Evolutionary conservation across 2,888 invertebrate genomes (phyloP).

Genomic region (Lymantria dispar): DNA sequence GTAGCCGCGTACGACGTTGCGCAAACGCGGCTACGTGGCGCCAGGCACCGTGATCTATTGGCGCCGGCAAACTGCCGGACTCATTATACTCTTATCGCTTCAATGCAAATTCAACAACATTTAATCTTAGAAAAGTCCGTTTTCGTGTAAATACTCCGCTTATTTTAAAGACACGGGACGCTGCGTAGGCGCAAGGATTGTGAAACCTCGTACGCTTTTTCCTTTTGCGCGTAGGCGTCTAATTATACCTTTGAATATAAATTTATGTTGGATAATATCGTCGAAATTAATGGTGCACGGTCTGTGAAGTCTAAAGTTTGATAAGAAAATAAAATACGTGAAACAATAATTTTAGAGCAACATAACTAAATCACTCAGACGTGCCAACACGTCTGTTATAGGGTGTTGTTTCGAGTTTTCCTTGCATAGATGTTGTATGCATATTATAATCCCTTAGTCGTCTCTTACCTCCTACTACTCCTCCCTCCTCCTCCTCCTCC

Average conservation of each 20-base stretch:
- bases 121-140: conserved; percentile 56
- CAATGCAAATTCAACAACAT: conserved; percentile 67
- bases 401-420: too few relatives aligned
- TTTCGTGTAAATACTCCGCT: conserved; percentile 60
- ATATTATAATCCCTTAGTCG: too few relatives aligned
- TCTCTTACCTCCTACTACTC: too few relatives aligned
- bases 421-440: too few relatives aligned
- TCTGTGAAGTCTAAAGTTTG: conserved; percentile 31
- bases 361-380: neutral
- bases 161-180: conserved; percentile 42
- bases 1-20: conserved; percentile 44
- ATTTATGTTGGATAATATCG: conserved; percentile 63
- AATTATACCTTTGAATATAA: conserved; percentile 67
- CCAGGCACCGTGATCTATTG: conserved; percentile 65
- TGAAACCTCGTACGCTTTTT: conserved; percentile 70
- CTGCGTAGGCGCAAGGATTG: conserved; percentile 57
- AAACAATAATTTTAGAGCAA: too few relatives aligned
- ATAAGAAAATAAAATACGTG: conserved; percentile 32
- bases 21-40: conserved; percentile 61
- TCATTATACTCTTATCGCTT: conserved; percentile 66
- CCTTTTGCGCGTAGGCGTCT: conserved; percentile 64
- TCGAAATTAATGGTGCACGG: conserved; percentile 44
- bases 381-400: too few relatives aligned
- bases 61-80: conserved; percentile 51
- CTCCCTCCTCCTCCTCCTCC: too few relatives aligned